Conservation (phyloP, 2,113 vertebrate species). For the Daubentonia madagascariensis region DNA sequence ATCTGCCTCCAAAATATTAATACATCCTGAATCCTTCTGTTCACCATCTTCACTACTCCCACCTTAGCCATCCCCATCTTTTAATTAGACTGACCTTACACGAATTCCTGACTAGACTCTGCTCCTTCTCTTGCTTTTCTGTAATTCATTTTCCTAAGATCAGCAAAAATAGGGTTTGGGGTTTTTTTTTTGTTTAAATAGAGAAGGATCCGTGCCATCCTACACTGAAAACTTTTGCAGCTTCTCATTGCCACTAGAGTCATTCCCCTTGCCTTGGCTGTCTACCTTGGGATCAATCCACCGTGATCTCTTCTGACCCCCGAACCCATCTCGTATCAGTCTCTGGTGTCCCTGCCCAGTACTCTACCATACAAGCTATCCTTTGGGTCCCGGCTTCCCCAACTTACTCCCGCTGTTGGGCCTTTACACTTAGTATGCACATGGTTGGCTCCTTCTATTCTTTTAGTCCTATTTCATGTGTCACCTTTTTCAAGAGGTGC, state of each 20-base stretch:
- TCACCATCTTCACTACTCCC: no score
- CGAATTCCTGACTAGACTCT: neutral
- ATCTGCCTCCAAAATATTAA: neutral
- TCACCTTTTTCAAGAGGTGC: neutral
- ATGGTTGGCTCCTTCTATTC: neutral
- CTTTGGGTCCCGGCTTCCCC: neutral
- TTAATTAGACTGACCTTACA: neutral
- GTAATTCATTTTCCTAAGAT: neutral
- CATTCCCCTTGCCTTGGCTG: neutral
- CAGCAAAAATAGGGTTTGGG: neutral
- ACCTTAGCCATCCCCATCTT: neutral
- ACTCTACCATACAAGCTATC: neutral
- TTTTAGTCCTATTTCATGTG: neutral
- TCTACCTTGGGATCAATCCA: neutral
- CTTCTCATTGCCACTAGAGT: neutral
- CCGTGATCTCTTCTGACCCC: neutral
- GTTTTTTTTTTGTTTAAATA: neutral
- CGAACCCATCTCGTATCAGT: rapidly evolving
- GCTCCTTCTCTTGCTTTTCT: neutral
- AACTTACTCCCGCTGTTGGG: neutral
- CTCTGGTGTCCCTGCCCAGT: neutral
- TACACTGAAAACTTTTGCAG: neutral
- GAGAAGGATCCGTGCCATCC: neutral
- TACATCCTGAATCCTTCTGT: neutral
- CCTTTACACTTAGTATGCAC: neutral